Evolutionary conservation across 2,113 vertebrate genomes (phyloP).

Genomic region (Dascyllus trimaculatus): DNA sequence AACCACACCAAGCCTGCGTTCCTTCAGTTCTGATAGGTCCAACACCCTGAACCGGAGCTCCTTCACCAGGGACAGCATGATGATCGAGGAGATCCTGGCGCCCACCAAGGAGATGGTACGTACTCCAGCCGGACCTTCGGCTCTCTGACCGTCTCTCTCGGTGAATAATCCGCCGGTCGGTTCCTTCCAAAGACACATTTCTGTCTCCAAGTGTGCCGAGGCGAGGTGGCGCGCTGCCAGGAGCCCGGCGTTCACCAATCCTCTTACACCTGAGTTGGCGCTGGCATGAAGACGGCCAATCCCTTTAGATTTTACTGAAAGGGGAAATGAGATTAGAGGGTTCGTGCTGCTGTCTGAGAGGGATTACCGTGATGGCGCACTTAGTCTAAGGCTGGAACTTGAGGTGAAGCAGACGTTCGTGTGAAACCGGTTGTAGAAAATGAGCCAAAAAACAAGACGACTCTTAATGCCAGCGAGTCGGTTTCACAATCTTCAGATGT

Average conservation of each 20-base stretch:
- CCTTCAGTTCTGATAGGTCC: constrained; percentile 99
- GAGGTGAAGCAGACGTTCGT: not conserved
- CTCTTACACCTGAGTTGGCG: constrained; percentile 57
- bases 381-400: constrained; percentile 13
- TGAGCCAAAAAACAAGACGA: no score
- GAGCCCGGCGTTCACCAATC: constrained; percentile 39
- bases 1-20: constrained; percentile 94
- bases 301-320: constrained; percentile 53
- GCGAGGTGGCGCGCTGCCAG: constrained; percentile 30
- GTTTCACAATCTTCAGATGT: no score
- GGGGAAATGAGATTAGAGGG: constrained; percentile 44
- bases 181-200: constrained; percentile 28
- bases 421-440: not conserved
- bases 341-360: constrained; percentile 10
- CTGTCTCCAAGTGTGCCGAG: constrained; percentile 40
- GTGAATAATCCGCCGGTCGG: constrained; percentile 4
- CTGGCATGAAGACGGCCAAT: constrained; percentile 44
- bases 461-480: no score
- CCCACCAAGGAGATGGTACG: constrained; percentile 94
- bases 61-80: constrained; percentile 97
- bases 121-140: not conserved
- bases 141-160: not conserved
- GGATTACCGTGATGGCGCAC: constrained; percentile 38
- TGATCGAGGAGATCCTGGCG: constrained; percentile 97
- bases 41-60: constrained; percentile 99